Base-by-base conservation (phyloP, 2,888 invertebrate species). In the Troilus luridus region DNA sequence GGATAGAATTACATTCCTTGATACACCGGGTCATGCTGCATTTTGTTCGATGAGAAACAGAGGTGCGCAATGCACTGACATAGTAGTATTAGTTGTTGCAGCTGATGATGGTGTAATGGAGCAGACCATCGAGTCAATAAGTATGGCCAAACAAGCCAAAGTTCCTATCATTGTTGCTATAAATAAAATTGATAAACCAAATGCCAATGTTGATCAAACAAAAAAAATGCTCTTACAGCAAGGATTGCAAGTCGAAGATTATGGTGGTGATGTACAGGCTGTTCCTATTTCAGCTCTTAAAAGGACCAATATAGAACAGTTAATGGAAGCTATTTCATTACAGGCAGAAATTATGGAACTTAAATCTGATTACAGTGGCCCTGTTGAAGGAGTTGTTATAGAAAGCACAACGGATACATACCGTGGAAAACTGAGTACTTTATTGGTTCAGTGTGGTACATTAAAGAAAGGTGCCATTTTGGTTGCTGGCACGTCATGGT, bases 41-140 rank as follows among this genome's bases (percentile, higher is more conserved):
- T 99, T 99, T 94, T 96, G 96, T 88, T 96, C 98, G 1, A 99
- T 99, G 98, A 95, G 99, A 91, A 96, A 97, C 14, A 96, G 99
- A 89, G 99, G 99, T n/a, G 99, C 99, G 0, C 95, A 96, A 93
- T 96, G 97, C 91, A 99, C 99, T 0, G 99, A 99, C 94, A 96
- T 99, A 91, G 98, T 99, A 90, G 97, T 99, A 92, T 95, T 99
- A 91, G 99, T 99, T 58, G 98, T 99, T 77, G 99, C 99, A 2
- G 99, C 99, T 0, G 99, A 99, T 94, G 99, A 99, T 94, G 99
- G 99, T 8, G 99, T 99, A 85, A 99, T 99, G 98, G 97, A 98
- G 91, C 99, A 99, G 95, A 99, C 99, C 0, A 94, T 97, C 2
- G 98, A 99, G 94, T 98, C 98, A 59, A 97, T 99, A 59, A 94